Percentiles rank a stretch among this genome's conserved stretches.
phyloP scores from a whole-genome alignment of 2,888 invertebrate genomes.

The Oscheius sp. region DNA sequence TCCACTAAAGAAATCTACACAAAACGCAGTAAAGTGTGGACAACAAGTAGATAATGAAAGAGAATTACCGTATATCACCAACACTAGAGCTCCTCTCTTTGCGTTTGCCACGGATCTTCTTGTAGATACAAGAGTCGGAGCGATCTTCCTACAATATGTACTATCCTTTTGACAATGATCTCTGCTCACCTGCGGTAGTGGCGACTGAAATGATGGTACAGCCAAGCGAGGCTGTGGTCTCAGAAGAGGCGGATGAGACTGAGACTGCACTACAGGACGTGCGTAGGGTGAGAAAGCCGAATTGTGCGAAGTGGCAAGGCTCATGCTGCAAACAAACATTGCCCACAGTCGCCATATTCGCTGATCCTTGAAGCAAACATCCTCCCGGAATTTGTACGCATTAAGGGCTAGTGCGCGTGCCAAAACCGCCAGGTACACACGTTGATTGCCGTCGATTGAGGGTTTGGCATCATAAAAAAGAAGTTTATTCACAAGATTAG shows the following conservation, averaged over 20 bases:
- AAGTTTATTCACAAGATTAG: too few species aligned
- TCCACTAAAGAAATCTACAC: slow-evolving; percentile 8
- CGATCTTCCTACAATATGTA: slow-evolving; percentile 29
- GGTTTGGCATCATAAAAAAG: slow-evolving; percentile 8
- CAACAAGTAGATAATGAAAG: background rate
- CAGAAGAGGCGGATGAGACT: slow-evolving; percentile 17
- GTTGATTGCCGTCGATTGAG: slow-evolving; percentile 19
- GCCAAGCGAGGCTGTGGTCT: slow-evolving; percentile 29
- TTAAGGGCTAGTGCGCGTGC: slow-evolving; percentile 11
- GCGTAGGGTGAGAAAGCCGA: slow-evolving; percentile 34
- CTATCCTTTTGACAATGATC: background rate
- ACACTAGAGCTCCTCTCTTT: slow-evolving; percentile 46
- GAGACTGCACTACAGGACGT: slow-evolving; percentile 2
- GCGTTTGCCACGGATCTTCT: slow-evolving; percentile 51
- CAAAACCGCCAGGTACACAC: slow-evolving; percentile 4
- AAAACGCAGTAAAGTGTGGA: slow-evolving; percentile 1
- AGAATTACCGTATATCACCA: slow-evolving; percentile 34
- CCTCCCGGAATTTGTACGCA: slow-evolving; percentile 22
- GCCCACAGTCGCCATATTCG: slow-evolving; percentile 21
- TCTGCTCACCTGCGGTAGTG: slow-evolving; percentile 9
- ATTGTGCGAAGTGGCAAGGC: slow-evolving; percentile 31
- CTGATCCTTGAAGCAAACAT: slow-evolving; percentile 25
- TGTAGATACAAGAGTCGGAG: slow-evolving; percentile 49
- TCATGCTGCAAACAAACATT: slow-evolving; percentile 33
- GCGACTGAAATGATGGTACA: slow-evolving; percentile 11